phyloP scores from a whole-genome alignment of 2,113 vertebrate genomes.

The Microtus richardsoni region DNA sequence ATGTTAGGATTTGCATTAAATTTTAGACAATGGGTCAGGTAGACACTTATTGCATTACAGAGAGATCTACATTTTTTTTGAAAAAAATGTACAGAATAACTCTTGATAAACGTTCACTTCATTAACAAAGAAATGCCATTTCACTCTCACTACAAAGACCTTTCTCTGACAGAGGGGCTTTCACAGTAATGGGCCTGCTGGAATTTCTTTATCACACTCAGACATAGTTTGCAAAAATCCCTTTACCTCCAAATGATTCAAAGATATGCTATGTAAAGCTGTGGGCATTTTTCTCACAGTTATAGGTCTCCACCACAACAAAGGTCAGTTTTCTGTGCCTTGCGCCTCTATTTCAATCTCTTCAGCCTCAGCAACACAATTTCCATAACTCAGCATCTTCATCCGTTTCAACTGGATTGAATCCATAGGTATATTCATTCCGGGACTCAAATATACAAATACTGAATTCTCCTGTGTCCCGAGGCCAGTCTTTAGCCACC shows the following conservation, averaged over 20 bases:
- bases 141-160: conserved; percentile 46
- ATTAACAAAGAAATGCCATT: conserved; percentile 48
- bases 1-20: conserved; percentile 39
- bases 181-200: conserved; percentile 30
- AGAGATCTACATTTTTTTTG: conserved; percentile 45
- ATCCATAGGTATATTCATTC: background rate
- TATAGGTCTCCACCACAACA: conserved; percentile 31
- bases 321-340: conserved; percentile 32
- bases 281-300: background rate
- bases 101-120: conserved; percentile 45
- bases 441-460: background rate
- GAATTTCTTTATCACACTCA: conserved; percentile 46
- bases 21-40: conserved; percentile 72
- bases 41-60: conserved; percentile 56
- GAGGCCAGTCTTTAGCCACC: background rate
- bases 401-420: background rate
- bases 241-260: background rate
- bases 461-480: background rate
- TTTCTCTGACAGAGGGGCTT: conserved; percentile 20
- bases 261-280: conserved; percentile 45
- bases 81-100: conserved; percentile 55
- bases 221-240: background rate
- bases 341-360: background rate
- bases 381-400: background rate
- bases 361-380: background rate